Evolutionary conservation across 1,140 invertebrate species (phyloP).

Genomic region (Bombus fervidus): DNA sequence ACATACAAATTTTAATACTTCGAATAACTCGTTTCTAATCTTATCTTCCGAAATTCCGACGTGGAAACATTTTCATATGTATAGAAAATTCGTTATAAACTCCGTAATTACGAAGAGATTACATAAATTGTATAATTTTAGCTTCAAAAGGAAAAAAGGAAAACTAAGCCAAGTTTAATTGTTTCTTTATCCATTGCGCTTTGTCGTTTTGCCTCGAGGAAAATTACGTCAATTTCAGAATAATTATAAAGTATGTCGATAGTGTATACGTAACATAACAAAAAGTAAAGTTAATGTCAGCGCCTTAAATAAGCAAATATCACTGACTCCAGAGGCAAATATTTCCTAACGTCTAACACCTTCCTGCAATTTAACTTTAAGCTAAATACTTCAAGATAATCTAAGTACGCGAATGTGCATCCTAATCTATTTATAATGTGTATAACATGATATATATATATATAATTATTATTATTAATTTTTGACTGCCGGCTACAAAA

Average conservation of each 20-base stretch:
- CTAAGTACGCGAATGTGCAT: neutral
- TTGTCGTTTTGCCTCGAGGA: neutral
- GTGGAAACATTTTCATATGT: neutral
- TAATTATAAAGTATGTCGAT: conserved; percentile 27
- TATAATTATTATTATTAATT: no score
- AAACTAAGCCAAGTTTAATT: neutral
- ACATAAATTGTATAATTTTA: neutral
- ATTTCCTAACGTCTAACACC: neutral
- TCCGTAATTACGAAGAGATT: neutral
- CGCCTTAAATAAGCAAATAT: neutral
- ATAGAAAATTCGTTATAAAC: no score
- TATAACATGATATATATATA: neutral
- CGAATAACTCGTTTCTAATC: neutral
- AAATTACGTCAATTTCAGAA: conserved; percentile 15
- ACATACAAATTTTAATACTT: neutral
- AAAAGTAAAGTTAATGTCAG: neutral
- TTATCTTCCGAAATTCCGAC: neutral
- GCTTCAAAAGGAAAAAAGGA: neutral
- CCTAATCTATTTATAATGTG: neutral
- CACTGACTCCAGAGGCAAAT: neutral
- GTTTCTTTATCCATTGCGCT: neutral
- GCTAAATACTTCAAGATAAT: neutral
- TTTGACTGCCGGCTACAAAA: no score
- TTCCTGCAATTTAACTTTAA: neutral
- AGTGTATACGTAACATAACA: neutral